Conservation (phyloP, 2,888 invertebrate species). For the Melanostoma mellinum region DNA sequence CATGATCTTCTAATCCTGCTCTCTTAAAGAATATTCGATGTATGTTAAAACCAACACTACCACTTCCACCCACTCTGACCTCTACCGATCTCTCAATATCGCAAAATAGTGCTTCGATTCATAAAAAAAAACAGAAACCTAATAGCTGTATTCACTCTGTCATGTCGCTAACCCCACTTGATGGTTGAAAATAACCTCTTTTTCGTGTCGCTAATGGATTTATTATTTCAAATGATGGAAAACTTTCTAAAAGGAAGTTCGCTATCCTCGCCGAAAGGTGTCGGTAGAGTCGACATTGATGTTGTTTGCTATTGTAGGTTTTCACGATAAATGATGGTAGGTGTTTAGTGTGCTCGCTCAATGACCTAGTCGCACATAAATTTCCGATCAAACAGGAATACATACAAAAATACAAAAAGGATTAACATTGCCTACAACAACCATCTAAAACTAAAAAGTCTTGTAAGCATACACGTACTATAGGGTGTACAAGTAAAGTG, state of each 20-base stretch:
- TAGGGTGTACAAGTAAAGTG: slow-evolving; percentile 48
- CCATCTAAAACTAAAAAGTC: slow-evolving; percentile 59
- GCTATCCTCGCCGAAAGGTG: slow-evolving; percentile 43
- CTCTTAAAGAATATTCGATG: neutral
- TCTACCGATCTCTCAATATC: slow-evolving; percentile 61
- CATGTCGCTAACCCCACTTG: slow-evolving; percentile 25
- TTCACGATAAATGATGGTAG: slow-evolving; percentile 35
- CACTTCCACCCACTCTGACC: slow-evolving; percentile 63
- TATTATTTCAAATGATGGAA: slow-evolving; percentile 70
- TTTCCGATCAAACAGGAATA: slow-evolving; percentile 54
- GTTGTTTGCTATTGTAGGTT: slow-evolving; percentile 1
- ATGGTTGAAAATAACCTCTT: slow-evolving; percentile 51
- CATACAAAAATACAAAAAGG: slow-evolving; percentile 22
- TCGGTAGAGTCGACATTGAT: slow-evolving; percentile 29
- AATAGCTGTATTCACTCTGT: slow-evolving; percentile 7
- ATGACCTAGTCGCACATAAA: slow-evolving; percentile 68
- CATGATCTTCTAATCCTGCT: slow-evolving; percentile 34
- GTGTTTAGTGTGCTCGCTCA: slow-evolving; percentile 45
- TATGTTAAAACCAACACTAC: slow-evolving; percentile 11
- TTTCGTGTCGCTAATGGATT: slow-evolving; percentile 72
- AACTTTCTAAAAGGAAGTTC: slow-evolving; percentile 66
- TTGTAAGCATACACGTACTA: slow-evolving; percentile 44
- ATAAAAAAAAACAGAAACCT: neutral
- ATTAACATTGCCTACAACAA: slow-evolving; percentile 48
- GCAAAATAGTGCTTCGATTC: slow-evolving; percentile 8